Conservation (phyloP, 2,888 invertebrate genomes). For the Pristionchus fissidentatus region DNA sequence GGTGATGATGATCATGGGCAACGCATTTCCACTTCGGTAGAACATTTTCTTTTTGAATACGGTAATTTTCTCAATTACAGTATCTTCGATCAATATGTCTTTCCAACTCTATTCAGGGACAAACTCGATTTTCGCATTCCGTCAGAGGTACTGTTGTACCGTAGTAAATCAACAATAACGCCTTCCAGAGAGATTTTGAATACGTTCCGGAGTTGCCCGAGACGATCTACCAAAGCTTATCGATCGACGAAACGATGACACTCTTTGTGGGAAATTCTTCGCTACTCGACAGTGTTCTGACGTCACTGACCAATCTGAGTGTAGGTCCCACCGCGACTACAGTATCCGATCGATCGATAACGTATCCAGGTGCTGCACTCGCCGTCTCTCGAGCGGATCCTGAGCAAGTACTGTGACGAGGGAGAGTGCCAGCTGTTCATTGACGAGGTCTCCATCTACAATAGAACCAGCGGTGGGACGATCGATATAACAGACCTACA, state of each 20-base stretch:
- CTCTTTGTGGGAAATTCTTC: slow-evolving; percentile 17
- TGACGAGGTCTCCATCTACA: slow-evolving; percentile 26
- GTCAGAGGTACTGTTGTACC: background rate
- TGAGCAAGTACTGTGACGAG: background rate
- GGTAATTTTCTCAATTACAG: background rate
- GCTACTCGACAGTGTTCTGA: background rate
- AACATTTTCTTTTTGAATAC: background rate
- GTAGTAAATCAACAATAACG: background rate
- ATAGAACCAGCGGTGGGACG: background rate
- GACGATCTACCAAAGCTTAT: slow-evolving; percentile 18
- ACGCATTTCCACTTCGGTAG: slow-evolving; percentile 23
- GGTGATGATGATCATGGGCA: slow-evolving; percentile 37
- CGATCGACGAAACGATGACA: slow-evolving; percentile 30
- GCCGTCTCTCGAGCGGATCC: background rate
- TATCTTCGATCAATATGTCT: slow-evolving; percentile 38
- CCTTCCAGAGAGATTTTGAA: background rate
- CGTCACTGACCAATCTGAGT: background rate
- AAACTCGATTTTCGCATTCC: slow-evolving; percentile 33
- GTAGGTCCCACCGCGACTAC: background rate
- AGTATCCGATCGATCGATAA: background rate
- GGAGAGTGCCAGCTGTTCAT: slow-evolving; percentile 5
- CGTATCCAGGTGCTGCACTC: slow-evolving; percentile 9
- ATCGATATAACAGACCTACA: background rate
- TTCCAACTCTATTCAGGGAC: slow-evolving; percentile 1
- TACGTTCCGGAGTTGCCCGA: slow-evolving; percentile 25